Evolutionary conservation across 2,797 vertebrate genomes (phyloP).

Genomic region (Leptodactylus fallax): DNA sequence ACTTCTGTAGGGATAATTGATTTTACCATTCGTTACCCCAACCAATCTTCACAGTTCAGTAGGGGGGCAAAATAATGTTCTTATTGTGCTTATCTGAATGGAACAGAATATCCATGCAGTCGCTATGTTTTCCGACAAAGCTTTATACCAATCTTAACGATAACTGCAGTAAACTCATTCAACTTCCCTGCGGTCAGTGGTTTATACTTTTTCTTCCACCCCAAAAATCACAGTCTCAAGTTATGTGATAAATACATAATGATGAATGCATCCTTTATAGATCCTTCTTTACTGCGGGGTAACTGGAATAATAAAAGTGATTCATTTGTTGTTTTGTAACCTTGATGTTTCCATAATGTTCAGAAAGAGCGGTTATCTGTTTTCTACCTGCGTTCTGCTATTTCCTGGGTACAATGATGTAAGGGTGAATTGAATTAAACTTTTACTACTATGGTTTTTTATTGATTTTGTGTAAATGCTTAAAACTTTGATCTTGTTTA

Average conservation of each 20-base stretch:
- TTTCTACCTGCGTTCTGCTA: neutral
- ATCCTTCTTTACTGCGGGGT: neutral
- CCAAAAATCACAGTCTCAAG: neutral
- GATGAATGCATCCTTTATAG: neutral
- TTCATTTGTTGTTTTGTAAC: neutral
- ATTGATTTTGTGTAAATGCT: neutral
- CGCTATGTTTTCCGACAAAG: neutral
- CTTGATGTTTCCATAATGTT: neutral
- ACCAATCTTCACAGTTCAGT: constrained; percentile 18
- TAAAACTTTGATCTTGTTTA: neutral
- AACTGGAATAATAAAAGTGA: neutral
- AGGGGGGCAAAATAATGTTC: neutral
- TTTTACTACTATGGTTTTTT: neutral
- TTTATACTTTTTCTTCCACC: neutral
- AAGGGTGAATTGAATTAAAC: neutral
- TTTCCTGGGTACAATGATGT: neutral
- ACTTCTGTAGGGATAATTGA: neutral
- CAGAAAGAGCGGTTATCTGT: neutral
- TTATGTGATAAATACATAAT: neutral
- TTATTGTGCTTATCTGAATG: neutral
- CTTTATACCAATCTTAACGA: neutral
- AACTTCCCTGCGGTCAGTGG: neutral
- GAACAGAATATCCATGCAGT: neutral
- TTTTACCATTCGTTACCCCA: constrained; percentile 17
- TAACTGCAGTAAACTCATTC: neutral